A percentile compares a stretch with the other conserved stretches of the same genome.
Conservation (phyloP, 2,113 vertebrate species). For the Asarcornis scutulata region DNA sequence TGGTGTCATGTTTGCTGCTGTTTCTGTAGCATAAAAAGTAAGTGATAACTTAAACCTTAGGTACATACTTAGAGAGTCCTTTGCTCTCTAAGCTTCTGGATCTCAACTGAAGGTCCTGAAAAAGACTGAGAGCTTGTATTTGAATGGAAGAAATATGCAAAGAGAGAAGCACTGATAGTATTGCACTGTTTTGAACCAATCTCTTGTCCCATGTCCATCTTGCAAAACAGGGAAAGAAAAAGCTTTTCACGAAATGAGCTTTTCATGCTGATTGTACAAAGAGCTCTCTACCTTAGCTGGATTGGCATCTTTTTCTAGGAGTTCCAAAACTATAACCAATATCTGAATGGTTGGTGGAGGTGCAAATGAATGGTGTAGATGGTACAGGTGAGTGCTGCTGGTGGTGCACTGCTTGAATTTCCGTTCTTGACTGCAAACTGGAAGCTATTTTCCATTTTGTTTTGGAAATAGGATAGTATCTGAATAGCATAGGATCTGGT, state of each 20-base stretch:
- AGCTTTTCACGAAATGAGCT: neutral
- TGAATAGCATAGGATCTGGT: neutral
- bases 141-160: neutral
- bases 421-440: neutral
- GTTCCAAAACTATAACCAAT: neutral
- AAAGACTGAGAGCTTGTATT: neutral
- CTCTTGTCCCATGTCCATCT: neutral
- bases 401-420: neutral
- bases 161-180: neutral
- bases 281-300: neutral
- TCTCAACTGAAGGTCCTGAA: neutral
- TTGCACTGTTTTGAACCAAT: neutral
- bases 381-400: neutral
- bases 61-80: neutral
- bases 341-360: neutral
- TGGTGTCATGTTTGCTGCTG: neutral
- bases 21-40: neutral
- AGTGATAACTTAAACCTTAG: neutral
- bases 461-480: neutral
- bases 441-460: neutral
- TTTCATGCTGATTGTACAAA: neutral
- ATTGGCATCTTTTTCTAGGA: neutral
- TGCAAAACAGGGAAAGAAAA: neutral
- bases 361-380: neutral
- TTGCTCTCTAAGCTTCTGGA: neutral